phyloP scores from a whole-genome alignment of 2,797 vertebrate genomes.

The Pagetopsis macropterus region DNA sequence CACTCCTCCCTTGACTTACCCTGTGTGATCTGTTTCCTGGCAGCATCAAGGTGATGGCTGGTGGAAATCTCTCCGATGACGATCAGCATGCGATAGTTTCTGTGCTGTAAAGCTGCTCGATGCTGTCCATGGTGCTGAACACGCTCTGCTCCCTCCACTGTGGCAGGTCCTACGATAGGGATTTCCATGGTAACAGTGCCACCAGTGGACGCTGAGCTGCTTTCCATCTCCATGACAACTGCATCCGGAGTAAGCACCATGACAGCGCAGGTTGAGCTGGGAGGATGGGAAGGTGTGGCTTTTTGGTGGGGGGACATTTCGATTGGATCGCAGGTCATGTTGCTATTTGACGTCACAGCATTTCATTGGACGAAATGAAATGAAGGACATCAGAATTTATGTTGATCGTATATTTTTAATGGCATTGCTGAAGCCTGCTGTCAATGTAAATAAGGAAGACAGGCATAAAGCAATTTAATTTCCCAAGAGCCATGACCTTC shows the following conservation, averaged over 20 bases:
- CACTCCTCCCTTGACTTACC: constrained; percentile 77
- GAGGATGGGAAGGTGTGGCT: constrained; percentile 67
- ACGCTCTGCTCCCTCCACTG: constrained; percentile 46
- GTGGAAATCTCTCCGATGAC: constrained; percentile 88
- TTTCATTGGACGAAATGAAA: constrained; percentile 50
- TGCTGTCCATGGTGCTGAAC: constrained; percentile 78
- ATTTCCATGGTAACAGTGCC: constrained; percentile 91
- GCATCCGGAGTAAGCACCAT: constrained; percentile 69
- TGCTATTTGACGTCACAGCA: constrained; percentile 75
- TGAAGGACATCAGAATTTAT: constrained; percentile 47
- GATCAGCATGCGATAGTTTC: constrained; percentile 86
- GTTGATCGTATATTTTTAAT: constrained; percentile 35
- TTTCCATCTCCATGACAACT: constrained; percentile 93
- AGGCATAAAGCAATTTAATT: background rate
- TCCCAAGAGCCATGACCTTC: background rate
- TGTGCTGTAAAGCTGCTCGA: constrained; percentile 67
- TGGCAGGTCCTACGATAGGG: constrained; percentile 67
- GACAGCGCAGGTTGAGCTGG: constrained; percentile 65
- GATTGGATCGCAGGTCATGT: constrained; percentile 83
- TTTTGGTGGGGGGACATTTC: background rate
- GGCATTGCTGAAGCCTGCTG: constrained; percentile 16
- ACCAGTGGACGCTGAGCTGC: constrained; percentile 73
- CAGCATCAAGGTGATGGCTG: constrained; percentile 84
- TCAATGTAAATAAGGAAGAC: background rate
- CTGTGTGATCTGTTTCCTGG: constrained; percentile 86